phyloP scores from a whole-genome alignment of 2,797 vertebrate genomes.

The Onychomys leucogaster region DNA sequence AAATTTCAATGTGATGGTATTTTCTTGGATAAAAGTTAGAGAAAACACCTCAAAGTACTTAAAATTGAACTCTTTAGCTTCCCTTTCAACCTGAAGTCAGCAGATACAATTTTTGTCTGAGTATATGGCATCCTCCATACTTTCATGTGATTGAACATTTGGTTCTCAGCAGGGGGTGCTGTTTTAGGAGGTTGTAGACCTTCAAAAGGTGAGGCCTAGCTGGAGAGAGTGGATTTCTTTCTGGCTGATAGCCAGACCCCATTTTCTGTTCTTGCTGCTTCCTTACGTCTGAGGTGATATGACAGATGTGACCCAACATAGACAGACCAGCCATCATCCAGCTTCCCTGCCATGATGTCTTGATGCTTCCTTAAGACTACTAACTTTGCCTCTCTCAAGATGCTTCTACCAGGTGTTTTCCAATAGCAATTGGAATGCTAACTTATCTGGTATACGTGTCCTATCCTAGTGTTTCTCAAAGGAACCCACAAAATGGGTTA shows the following conservation, averaged over 20 bases:
- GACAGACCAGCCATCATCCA: background rate
- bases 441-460: background rate
- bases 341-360: background rate
- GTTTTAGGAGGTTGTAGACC: background rate
- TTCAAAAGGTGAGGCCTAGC: background rate
- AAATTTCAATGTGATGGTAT: background rate
- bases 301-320: no score
- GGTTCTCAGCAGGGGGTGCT: background rate
- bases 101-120: background rate
- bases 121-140: background rate
- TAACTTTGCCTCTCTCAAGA: background rate
- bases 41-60: background rate
- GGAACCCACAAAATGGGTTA: background rate
- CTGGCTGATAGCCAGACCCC: rapidly evolving
- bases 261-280: background rate
- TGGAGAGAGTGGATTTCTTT: background rate
- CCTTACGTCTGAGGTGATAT: background rate
- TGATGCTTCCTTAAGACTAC: background rate
- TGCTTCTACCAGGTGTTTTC: background rate
- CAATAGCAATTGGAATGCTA: background rate
- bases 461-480: background rate
- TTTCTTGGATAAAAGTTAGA: background rate
- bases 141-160: background rate
- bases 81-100: background rate
- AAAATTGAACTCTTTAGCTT: background rate